A percentile compares a stretch with the other conserved stretches of the same genome.
Evolutionary conservation across 2,797 vertebrate genomes (phyloP).

Genomic region (Falco columbarius): DNA sequence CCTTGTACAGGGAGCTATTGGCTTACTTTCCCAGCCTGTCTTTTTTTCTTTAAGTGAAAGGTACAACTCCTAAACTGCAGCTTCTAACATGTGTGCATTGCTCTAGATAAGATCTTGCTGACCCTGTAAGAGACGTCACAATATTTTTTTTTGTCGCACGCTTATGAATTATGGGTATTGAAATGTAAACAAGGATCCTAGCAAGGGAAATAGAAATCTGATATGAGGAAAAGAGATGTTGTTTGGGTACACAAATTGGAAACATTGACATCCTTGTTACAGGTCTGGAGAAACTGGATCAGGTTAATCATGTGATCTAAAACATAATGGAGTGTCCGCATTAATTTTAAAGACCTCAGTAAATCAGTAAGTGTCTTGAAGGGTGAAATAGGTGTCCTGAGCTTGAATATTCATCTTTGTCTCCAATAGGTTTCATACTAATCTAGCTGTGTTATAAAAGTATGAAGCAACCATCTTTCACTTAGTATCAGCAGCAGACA

Average conservation of each 20-base stretch:
- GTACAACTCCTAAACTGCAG: neutral
- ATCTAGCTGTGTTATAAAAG: neutral
- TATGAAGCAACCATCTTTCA: neutral
- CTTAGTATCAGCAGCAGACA: neutral
- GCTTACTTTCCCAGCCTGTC: neutral
- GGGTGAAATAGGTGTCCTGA: neutral
- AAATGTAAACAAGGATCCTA: neutral
- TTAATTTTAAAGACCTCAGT: conserved; percentile 31
- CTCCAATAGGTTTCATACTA: neutral
- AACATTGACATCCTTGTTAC: neutral
- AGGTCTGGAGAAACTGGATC: neutral
- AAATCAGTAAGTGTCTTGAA: neutral
- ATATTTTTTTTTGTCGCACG: neutral
- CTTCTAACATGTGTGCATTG: neutral
- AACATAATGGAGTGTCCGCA: neutral
- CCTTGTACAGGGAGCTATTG: neutral
- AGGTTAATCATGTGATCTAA: neutral
- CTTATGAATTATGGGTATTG: conserved; percentile 7
- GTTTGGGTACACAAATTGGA: neutral
- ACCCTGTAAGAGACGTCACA: neutral
- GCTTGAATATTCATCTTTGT: neutral
- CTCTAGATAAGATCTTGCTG: conserved; percentile 10
- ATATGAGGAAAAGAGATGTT: neutral
- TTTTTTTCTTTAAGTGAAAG: neutral
- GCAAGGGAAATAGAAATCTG: neutral